Evolutionary conservation across 2,797 vertebrate genomes (phyloP).

Genomic region (Tauraco hartlaubi): DNA sequence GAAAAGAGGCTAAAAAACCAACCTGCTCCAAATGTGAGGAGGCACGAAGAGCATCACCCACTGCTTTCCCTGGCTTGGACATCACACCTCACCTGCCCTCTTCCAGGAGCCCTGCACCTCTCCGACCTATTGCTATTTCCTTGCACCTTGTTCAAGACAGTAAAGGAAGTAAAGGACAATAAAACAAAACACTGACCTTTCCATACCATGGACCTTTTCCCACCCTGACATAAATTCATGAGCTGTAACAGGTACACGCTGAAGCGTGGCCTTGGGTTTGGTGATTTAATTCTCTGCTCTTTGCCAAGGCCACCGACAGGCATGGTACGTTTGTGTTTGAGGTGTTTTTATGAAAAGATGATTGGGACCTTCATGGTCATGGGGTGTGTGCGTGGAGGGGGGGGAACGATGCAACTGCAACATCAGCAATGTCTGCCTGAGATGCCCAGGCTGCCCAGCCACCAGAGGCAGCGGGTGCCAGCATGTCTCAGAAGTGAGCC

Average conservation of each 20-base stretch:
- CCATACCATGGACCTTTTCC: background rate
- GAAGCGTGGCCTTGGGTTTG: background rate
- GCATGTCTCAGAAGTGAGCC: background rate
- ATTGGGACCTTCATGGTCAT: background rate
- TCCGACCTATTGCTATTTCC: background rate
- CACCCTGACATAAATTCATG: background rate
- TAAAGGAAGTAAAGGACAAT: background rate
- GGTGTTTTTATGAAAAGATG: background rate
- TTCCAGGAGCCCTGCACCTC: background rate
- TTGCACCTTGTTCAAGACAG: background rate
- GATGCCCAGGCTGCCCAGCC: background rate
- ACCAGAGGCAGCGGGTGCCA: background rate
- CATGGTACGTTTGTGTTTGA: background rate
- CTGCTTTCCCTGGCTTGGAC: background rate
- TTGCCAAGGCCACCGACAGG: background rate
- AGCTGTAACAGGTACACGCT: background rate
- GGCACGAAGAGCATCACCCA: background rate
- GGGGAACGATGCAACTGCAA: background rate
- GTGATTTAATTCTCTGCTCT: background rate
- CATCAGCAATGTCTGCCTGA: background rate
- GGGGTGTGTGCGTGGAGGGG: background rate
- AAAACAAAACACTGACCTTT: background rate
- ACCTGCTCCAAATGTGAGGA: background rate
- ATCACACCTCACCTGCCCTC: fast-evolving
- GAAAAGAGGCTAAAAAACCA: background rate